These are phyloP conservation scores for Drosophila algonquin DNA, from an alignment of 2,888 invertebrate genomes.

Conservation along the genomic window DNA sequence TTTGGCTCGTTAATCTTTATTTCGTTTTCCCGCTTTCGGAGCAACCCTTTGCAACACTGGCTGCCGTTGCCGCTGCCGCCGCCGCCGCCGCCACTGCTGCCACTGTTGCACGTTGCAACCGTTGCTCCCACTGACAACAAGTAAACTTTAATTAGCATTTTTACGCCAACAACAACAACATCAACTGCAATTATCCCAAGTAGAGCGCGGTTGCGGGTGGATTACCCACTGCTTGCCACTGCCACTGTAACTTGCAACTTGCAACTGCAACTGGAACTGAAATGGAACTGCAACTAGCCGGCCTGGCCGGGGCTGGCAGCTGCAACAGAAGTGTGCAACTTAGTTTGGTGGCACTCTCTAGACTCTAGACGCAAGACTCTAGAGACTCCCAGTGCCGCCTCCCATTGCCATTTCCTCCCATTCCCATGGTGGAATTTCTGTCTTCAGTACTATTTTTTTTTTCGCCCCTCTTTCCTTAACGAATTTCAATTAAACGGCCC, in stretches of 20 bases:
- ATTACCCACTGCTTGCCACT: slow-evolving; percentile 47
- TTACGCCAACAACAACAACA: slow-evolving; percentile 61
- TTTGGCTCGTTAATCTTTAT: slow-evolving; percentile 75
- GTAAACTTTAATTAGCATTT: slow-evolving; percentile 77
- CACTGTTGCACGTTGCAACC: slow-evolving; percentile 1
- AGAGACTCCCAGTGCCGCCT: neutral
- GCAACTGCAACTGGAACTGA: slow-evolving; percentile 5
- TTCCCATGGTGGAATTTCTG: slow-evolving; percentile 45
- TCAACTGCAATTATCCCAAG: slow-evolving; percentile 68
- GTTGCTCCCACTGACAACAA: slow-evolving; percentile 56
- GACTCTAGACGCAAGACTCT: neutral
- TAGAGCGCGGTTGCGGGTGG: slow-evolving; percentile 66
- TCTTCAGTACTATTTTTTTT: slow-evolving; percentile 33
- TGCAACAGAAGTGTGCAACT: slow-evolving; percentile 40
- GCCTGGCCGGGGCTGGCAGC: neutral
- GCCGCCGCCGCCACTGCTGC: slow-evolving; percentile 7
- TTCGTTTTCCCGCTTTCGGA: slow-evolving; percentile 37
- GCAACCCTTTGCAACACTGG: slow-evolving; percentile 60
- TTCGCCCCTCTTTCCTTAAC: slow-evolving; percentile 30
- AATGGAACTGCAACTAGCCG: slow-evolving; percentile 9
- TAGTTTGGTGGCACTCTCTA: slow-evolving; percentile 50
- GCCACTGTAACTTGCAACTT: slow-evolving; percentile 13
- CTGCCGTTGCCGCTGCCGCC: slow-evolving; percentile 13
- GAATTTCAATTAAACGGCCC: slow-evolving; percentile 78
- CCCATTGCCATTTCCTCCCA: slow-evolving; percentile 29